Base-by-base conservation (phyloP, 2,113 vertebrate species). In the Corynorhinus townsendii region DNA sequence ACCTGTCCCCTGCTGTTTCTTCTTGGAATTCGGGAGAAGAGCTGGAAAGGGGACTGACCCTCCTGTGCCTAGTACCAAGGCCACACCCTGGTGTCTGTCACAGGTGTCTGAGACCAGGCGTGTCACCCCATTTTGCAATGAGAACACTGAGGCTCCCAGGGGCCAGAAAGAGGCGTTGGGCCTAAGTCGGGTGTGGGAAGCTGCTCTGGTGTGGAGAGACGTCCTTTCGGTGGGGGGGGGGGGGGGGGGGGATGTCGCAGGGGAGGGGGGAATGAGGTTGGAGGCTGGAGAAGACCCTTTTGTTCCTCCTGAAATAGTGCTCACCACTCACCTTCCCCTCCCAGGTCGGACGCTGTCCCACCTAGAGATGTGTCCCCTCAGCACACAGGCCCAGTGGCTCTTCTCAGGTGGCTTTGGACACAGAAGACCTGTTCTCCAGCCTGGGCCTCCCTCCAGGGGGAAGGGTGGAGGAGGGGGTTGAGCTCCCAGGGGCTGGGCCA, bases 401-500 rank as follows among this genome's bases (percentile, higher is more conserved):
- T 75, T 16, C 85, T 2, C 0, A 0, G 52, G 43, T 45, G 24
- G 80, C 86, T 47, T 19, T 75, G 72, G 26, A 26, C 19, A 11
- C 56, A 59, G 56, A 20, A 20, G 56, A 59, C 22, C 22, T 59
- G 24, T 26, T 87, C 38, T 64, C 45, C 52, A 0, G 0, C 35
- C 64, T 16, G 12, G 30, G 40, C 85, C 84, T 12, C 40, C 43
- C 64, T 43, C 28, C 1, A 1, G 52, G 52, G 4, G 49, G 52
- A 3, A 40, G 52, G 1, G 1, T 16, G 54, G 22, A 22, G 7
- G 54, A 0, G 0, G 52, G 26, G 15, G 4, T 10, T 10, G 2
- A 38, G 14, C 62, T 16, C 33, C 47, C 28, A 14, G 5, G 83
- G 62, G 35, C 62, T 12, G 0, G 35, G 47, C 49, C 4, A 3